Evolutionary conservation across 23 tunicate species (phyloP).

Genomic region (Corella eumyota): DNA sequence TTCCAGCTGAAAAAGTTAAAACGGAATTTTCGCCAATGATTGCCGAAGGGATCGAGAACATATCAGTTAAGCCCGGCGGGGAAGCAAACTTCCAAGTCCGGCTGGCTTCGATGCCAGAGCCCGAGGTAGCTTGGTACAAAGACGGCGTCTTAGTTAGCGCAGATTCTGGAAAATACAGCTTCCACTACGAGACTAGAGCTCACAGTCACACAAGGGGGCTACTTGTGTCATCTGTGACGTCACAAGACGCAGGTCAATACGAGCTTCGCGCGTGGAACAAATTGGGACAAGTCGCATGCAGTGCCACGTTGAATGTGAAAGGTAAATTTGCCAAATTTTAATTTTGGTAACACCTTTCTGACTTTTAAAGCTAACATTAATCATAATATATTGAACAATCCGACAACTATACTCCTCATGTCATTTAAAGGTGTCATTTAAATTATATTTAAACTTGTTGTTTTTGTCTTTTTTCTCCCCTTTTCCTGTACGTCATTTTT

Average conservation of each 20-base stretch:
- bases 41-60: constrained; percentile 46
- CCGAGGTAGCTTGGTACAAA: constrained; percentile 93
- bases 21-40: constrained; percentile 86
- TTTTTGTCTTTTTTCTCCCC: too few relatives aligned
- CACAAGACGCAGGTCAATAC: constrained; percentile 55
- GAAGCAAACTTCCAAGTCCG: constrained; percentile 70
- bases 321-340: too few relatives aligned
- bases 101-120: constrained; percentile 77
- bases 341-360: too few relatives aligned
- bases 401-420: too few relatives aligned
- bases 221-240: constrained; percentile 38
- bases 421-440: too few relatives aligned
- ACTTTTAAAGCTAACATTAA: too few relatives aligned
- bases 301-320: constrained; percentile 52
- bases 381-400: too few relatives aligned
- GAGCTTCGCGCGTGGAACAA: constrained; percentile 79
- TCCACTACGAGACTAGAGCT: constrained; percentile 58
- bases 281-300: constrained; percentile 67
- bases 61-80: constrained; percentile 22
- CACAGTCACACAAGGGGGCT: constrained; percentile 82
- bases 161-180: constrained; percentile 23
- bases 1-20: constrained; percentile 52
- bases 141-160: constrained; percentile 47
- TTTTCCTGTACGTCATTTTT: too few relatives aligned
- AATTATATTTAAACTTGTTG: too few relatives aligned